Conservation (phyloP, 2,113 vertebrate genomes). For the Channa maculata region DNA sequence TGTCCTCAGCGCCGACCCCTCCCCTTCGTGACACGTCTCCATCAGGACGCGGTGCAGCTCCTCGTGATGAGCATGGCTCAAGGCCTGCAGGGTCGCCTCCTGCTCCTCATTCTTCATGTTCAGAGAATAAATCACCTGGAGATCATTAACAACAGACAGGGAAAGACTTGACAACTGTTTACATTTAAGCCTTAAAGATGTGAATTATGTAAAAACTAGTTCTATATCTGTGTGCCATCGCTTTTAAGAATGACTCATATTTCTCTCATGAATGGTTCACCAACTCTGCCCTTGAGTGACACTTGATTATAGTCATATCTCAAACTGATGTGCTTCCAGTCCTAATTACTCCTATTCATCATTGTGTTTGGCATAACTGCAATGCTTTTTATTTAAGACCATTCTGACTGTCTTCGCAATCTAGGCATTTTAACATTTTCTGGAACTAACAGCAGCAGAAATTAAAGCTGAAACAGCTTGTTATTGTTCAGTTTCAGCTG, state of each 20-base stretch:
- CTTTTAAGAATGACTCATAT: background rate
- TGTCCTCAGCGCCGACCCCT: slow-evolving; percentile 82
- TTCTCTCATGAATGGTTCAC: background rate
- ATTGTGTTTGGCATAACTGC: background rate
- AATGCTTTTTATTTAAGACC: background rate
- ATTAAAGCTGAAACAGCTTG: slow-evolving; percentile 15
- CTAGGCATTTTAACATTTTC: background rate
- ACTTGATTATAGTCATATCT: background rate
- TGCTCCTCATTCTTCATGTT: slow-evolving; percentile 95
- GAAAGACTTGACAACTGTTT: background rate
- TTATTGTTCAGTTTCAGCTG: background rate
- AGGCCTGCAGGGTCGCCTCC: slow-evolving; percentile 86
- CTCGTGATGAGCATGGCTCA: slow-evolving; percentile 87
- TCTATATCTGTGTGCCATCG: background rate
- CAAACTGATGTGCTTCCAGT: background rate
- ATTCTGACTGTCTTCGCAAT: background rate
- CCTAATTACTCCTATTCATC: background rate
- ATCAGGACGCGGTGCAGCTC: slow-evolving; percentile 87
- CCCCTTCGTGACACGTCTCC: slow-evolving; percentile 86
- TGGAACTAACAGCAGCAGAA: slow-evolving; percentile 30
- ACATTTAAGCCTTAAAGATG: background rate
- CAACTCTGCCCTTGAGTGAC: background rate
- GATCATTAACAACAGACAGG: background rate
- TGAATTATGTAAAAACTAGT: background rate
- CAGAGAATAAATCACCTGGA: slow-evolving; percentile 94